Base-by-base conservation (phyloP, 1,140 invertebrate species). In the Neoseiulus cucumeris region DNA sequence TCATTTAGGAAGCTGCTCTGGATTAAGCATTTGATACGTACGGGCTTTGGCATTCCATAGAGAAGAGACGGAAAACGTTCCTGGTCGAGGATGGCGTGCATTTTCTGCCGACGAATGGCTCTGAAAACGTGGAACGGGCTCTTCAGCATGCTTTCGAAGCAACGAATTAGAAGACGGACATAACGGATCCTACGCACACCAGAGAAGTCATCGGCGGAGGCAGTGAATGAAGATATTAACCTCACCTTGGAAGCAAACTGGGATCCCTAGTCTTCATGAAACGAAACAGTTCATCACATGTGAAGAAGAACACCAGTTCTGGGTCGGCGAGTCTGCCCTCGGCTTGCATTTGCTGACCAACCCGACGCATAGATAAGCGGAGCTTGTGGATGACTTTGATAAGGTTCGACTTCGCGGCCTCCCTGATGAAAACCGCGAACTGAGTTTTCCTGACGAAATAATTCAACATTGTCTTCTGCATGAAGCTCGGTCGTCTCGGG, bases 221-320 rank as follows among this genome's bases (percentile, higher is more conserved):
- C n/a, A 44, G n/a, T 44, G 42, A 44, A 39, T 29, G 29, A 12
- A 28, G n/a, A n/a, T n/a, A n/a, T n/a, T n/a, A 64, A 1, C 67
- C 75, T 74, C 78, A 86, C 84, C 85, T 87, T 55, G 76, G 77
- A 14, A 87, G 74, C 20, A 85, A 70, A 5, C 70, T 74, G 2
- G 82, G 78, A 70, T 81, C 79, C 42, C 79, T 72, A 1, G 75
- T 79, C 6, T 74, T 55, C 1, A 87, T 73, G 0, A 87, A 75
- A 41, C 75, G 69, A 17, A 74, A 74, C 14, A 89, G 77, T 74
- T 90, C 87, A 41, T 78, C 68, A 33, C 81, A 75, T 1, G 83
- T 83, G 55, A 90, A 76, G 73, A 81, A 86, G 72, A 82, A 87
- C 28, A 89, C 73, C 0, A 89, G 74, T 28, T 84, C 79, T 20